Evolutionary conservation across 2,888 invertebrate species (phyloP), one percentile per base, ranked within the genome.

Genomic region (Drosophila paramelanica): DNA sequence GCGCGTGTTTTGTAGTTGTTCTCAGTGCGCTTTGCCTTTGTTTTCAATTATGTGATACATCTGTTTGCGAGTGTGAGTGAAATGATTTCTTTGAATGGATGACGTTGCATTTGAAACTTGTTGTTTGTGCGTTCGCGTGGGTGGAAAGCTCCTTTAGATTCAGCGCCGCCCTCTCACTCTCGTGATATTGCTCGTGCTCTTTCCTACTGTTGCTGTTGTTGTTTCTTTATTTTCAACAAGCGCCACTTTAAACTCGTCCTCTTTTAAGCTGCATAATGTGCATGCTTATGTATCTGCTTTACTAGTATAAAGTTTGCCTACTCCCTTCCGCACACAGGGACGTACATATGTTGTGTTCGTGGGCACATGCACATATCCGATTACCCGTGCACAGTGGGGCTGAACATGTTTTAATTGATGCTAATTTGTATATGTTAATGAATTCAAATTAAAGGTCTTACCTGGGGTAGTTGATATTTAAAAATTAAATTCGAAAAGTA

Each of bases 231-330:
- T 68, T 67, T 68, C 47, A 75, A 62, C 78, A 85, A 85, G 80
- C 82, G 82, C 78, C 80, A 85, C 85, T 85, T 82, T 80, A 74
- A 87, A 87, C 84, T 75, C 85, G 74, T 80, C 85, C 76, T 79
- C 76, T 67, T 77, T 73, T 71, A 71, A 72, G 72, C 55, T 69
- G 77, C 69, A 81, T 87, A 84, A 87, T 83, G 81, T 86, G 73
- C 73, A 84, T 79, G 81, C 85, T 77, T 82, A 75, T 85, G 85
- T 87, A 87, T 84, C 84, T 85, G 68, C 87, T 87, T 87, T 85
- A 75, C 80, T 82, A 36, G 36, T 36, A 73, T 73, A 75, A 77
- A 78, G 83, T 71, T 64, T 79, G 83, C 69, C 33, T 36, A 42
- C 62, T 56, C 42, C 58, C 61, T 55, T 60, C 43, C 39, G 41